phyloP scores from a whole-genome alignment of 1,140 invertebrate species.

The Branchinecta lindahli region DNA sequence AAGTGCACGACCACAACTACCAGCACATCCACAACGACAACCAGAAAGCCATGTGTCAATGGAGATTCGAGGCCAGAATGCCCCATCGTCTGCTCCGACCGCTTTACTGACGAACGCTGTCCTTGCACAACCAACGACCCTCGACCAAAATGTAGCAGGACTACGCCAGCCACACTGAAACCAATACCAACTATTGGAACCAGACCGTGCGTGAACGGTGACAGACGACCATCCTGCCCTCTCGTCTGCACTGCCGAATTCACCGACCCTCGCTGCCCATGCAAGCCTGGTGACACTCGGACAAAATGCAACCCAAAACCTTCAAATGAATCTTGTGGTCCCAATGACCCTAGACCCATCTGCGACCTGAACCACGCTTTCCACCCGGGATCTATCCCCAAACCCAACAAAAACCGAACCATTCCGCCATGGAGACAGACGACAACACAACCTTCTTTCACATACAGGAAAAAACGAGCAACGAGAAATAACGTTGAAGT shows the following conservation, averaged over 20 bases:
- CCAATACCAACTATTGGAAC: too few relatives aligned
- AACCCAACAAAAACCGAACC: slow-evolving; percentile 12
- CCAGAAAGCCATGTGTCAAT: too few relatives aligned
- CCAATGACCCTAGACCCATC: neutral
- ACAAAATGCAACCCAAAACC: neutral
- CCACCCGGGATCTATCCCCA: neutral
- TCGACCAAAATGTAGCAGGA: too few relatives aligned
- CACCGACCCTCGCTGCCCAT: neutral
- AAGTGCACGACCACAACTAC: neutral
- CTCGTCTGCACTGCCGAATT: neutral
- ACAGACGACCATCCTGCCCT: neutral
- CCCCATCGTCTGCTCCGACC: neutral
- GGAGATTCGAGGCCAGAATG: neutral
- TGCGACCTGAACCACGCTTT: slow-evolving; percentile 12
- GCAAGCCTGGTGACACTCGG: neutral
- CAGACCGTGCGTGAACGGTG: neutral
- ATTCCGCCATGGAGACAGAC: neutral
- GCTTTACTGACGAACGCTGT: neutral
- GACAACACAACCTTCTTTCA: neutral
- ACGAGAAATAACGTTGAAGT: neutral
- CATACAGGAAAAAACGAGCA: neutral
- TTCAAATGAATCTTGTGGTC: neutral
- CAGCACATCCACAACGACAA: neutral
- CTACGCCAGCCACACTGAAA: too few relatives aligned
- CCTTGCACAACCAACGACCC: neutral